Percentiles rank a stretch among this genome's conserved stretches.
Conservation (phyloP, 2,888 invertebrate species). For the Synanthedon formicaeformis region DNA sequence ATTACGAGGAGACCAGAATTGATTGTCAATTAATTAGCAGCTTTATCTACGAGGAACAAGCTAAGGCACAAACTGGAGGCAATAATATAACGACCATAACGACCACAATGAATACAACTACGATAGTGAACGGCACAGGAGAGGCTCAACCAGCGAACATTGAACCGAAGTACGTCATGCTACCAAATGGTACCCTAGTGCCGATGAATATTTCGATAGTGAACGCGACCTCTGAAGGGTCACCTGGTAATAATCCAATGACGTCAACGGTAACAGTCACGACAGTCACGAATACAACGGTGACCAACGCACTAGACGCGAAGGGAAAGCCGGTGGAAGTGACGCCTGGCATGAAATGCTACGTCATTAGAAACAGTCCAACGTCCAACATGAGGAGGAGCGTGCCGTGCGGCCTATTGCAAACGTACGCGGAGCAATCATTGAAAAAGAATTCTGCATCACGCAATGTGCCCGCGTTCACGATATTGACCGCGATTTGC, state of each 20-base stretch:
- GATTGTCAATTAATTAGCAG: constrained; percentile 11
- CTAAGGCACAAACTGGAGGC: constrained; percentile 3
- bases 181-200: constrained; percentile 10
- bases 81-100: constrained; percentile 1
- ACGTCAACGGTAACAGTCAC: constrained; percentile 6
- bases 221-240: constrained; percentile 13
- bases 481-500: constrained; percentile 5
- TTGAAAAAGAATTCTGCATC: constrained; percentile 7
- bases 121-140: constrained; percentile 4
- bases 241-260: constrained; percentile 3
- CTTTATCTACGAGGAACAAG: constrained; percentile 9
- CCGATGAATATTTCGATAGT: constrained; percentile 10
- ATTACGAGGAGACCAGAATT: constrained; percentile 12
- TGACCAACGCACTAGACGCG: constrained; percentile 9
- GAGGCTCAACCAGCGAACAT: constrained; percentile 1
- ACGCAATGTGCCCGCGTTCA: constrained; percentile 6
- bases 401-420: constrained; percentile 10
- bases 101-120: constrained; percentile 6
- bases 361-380: constrained; percentile 8
- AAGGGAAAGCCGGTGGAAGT: constrained; percentile 11
- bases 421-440: constrained; percentile 11
- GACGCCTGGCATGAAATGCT: constrained; percentile 12
- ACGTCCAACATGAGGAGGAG: constrained; percentile 6
- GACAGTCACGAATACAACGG: constrained; percentile 9
- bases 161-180: constrained; percentile 5